phyloP scores from a whole-genome alignment of 2,888 invertebrate genomes.

The Platycheirus albimanus region DNA sequence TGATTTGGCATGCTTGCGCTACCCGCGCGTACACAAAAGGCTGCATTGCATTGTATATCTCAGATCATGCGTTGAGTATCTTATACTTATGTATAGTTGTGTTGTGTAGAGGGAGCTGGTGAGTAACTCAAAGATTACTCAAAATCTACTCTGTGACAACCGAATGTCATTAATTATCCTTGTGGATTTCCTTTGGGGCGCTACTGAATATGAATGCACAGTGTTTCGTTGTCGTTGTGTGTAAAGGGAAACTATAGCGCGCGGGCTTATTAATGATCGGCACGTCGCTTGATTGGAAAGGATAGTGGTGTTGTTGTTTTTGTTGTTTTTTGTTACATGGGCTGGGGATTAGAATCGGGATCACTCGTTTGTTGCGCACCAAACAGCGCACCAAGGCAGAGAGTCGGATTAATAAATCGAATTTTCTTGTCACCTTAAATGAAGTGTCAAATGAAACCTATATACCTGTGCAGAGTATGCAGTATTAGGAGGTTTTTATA shows the following conservation, averaged over 20 bases:
- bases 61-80: constrained; percentile 72
- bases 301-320: constrained; percentile 45
- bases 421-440: constrained; percentile 78
- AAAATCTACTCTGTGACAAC: constrained; percentile 70
- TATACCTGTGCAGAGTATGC: constrained; percentile 62
- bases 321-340: constrained; percentile 1
- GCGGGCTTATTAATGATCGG: constrained; percentile 73
- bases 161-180: constrained; percentile 74
- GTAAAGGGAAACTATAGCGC: constrained; percentile 26
- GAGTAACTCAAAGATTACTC: constrained; percentile 66
- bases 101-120: constrained; percentile 1
- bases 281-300: constrained; percentile 72
- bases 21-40: constrained; percentile 34
- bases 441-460: constrained; percentile 82
- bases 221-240: neutral
- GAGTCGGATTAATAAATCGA: constrained; percentile 71
- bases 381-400: constrained; percentile 38
- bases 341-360: constrained; percentile 27
- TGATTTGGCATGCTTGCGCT: constrained; percentile 67
- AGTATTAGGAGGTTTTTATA: constrained; percentile 29
- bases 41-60: constrained; percentile 58
- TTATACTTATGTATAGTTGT: constrained; percentile 36
- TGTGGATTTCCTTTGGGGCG: constrained; percentile 71
- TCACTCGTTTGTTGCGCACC: constrained; percentile 18
- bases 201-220: constrained; percentile 72